A percentile compares a stretch with the other conserved stretches of the same genome.
These are phyloP conservation scores for Podargus strigoides DNA, from an alignment of 2,797 vertebrate genomes.

Conservation along the genomic window DNA sequence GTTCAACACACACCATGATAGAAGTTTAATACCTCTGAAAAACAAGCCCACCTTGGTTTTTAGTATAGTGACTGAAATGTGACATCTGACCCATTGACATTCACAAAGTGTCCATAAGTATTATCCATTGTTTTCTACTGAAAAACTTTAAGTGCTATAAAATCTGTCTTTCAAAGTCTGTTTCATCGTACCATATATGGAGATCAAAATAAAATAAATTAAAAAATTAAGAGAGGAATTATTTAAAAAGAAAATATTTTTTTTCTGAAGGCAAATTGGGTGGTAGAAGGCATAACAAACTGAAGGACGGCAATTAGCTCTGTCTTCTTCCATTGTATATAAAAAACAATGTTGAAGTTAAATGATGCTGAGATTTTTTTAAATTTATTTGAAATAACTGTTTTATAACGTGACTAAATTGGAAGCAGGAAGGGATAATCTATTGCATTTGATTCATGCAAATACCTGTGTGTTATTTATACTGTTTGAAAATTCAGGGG, in stretches of 20 bases:
- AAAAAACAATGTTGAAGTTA: background rate
- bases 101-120: background rate
- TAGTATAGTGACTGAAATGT: background rate
- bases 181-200: rapidly evolving
- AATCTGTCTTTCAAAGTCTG: background rate
- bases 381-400: background rate
- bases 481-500: background rate
- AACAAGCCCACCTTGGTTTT: background rate
- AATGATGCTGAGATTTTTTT: background rate
- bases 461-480: background rate
- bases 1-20: background rate
- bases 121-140: background rate
- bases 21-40: background rate
- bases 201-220: background rate
- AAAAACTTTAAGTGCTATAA: background rate
- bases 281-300: background rate
- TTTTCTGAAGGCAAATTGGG: background rate
- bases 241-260: background rate
- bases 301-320: background rate
- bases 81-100: background rate
- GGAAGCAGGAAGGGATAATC: background rate
- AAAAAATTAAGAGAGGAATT: background rate
- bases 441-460: background rate
- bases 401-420: background rate
- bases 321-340: background rate